Base-by-base conservation (phyloP, 2,888 invertebrate genomes). In the Drosophila subquinaria region DNA sequence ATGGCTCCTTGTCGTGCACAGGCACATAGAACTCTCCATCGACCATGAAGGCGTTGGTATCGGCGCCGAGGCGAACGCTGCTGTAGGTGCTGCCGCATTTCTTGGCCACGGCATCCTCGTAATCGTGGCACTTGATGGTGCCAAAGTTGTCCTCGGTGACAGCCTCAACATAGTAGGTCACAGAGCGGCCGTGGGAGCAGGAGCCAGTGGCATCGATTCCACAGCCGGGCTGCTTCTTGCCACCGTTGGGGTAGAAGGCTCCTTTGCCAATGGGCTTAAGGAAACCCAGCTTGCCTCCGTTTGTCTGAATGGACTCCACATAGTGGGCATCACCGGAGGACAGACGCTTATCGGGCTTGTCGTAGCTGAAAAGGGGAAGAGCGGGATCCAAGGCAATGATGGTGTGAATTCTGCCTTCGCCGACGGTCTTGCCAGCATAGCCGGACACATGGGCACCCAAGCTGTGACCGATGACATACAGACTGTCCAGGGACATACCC, bases 391-490 rank as follows among this genome's bases (percentile, higher is more conserved):
- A 71, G 30, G 91, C 95, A 73, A 94, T 93, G 42, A 95, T 95
- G 13, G 94, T 94, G 81, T 94, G 94, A 52, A 94, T 93, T 36
- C 94, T 93, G 40, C 94, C 93, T 40, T 94, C 93, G 27, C 94
- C 94, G 71, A 93, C 82, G 50, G 92, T 93, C 76, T 95, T 95
- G 4, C 95, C 95, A 15, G 95, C 94, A 50, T 94, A 94, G 0
- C 95, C 95, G 10, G 94, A 94, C 0, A 94, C 94, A 79, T 95
- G 95, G 0, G 95, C 94, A 0, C 95, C 95, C 64, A 95, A 92
- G 57, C 95, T 95, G 76, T 95, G 95, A 0, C 95, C 95, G 56
- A 94, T 94, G 2, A 92, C 63, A 93, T 94, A 90, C 92, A 94
- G 74, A 92, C 91, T 3, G 92, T 94, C 9, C 92, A 93, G 48